Conservation (phyloP, 2,888 invertebrate species). For the Dimorphilus gyrociliatus region DNA sequence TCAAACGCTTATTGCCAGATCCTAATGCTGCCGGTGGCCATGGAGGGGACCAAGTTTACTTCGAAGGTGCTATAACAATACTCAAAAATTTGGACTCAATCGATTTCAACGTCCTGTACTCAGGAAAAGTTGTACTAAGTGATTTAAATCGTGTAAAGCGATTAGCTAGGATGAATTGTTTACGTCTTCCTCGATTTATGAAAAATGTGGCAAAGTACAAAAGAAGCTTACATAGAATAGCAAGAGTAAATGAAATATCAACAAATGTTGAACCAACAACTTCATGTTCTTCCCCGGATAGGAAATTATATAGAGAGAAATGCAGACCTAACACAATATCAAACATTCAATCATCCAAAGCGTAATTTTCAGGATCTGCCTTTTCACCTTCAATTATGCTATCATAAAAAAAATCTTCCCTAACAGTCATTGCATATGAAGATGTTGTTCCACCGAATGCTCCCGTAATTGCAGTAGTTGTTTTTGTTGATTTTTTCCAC, state of each 20-base stretch:
- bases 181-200: constrained; percentile 29
- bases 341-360: too few species aligned
- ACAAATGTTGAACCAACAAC: too few species aligned
- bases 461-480: too few species aligned
- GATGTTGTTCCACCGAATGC: too few species aligned
- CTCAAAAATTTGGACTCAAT: constrained; percentile 29
- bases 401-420: too few species aligned
- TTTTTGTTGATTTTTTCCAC: too few species aligned
- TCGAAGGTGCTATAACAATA: constrained; percentile 35
- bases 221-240: constrained; percentile 19
- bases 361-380: too few species aligned
- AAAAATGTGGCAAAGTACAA: constrained; percentile 22
- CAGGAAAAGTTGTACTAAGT: constrained; percentile 28
- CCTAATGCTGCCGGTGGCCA: constrained; percentile 29
- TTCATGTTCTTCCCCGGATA: too few species aligned
- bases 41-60: constrained; percentile 34
- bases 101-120: constrained; percentile 30
- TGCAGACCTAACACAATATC: too few species aligned
- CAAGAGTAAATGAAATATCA: constrained; percentile 19
- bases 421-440: too few species aligned
- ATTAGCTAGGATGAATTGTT: constrained; percentile 21
- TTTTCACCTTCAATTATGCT: too few species aligned
- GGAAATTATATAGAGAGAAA: too few species aligned
- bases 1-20: constrained; percentile 27
- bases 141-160: constrained; percentile 25